A percentile compares a stretch with the other conserved stretches of the same genome.
phyloP scores from a whole-genome alignment of 2,113 vertebrate species.

The Tringa solitaria region DNA sequence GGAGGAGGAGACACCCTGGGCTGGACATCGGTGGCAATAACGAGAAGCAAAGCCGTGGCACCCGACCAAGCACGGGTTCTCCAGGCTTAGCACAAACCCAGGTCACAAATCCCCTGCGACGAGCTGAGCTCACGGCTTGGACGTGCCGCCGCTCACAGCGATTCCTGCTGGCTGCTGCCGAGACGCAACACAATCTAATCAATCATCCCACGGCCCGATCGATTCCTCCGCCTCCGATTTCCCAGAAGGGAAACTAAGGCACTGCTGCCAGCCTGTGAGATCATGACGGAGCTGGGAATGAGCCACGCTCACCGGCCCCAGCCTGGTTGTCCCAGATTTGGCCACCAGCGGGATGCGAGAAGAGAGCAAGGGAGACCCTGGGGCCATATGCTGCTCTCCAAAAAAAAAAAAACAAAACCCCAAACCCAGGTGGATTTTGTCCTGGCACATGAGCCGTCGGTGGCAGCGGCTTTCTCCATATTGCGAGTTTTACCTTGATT shows the following conservation, averaged over 20 bases:
- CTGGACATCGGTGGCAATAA: not conserved
- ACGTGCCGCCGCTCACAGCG: accelerated
- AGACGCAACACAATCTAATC: not conserved
- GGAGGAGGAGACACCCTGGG: not conserved
- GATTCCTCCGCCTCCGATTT: not conserved
- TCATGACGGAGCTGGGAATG: not conserved
- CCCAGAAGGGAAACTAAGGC: not conserved
- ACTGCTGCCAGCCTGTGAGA: not conserved
- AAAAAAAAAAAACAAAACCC: not conserved
- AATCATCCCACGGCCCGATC: not conserved
- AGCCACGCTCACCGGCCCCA: not conserved
- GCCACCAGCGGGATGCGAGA: not conserved
- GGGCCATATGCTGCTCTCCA: not conserved
- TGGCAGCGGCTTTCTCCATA: not conserved
- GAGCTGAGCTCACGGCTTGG: not conserved
- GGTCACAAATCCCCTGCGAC: not conserved
- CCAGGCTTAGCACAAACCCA: not conserved
- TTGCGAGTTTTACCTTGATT: not conserved
- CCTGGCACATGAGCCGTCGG: not conserved
- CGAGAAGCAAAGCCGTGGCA: not conserved
- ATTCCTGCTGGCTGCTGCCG: not conserved
- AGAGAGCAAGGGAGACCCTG: not conserved
- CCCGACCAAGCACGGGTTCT: not conserved
- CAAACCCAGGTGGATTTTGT: not conserved
- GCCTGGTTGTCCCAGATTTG: not conserved